phyloP scores from a whole-genome alignment of 2,797 vertebrate species.

The Lutjanus argentimaculatus region DNA sequence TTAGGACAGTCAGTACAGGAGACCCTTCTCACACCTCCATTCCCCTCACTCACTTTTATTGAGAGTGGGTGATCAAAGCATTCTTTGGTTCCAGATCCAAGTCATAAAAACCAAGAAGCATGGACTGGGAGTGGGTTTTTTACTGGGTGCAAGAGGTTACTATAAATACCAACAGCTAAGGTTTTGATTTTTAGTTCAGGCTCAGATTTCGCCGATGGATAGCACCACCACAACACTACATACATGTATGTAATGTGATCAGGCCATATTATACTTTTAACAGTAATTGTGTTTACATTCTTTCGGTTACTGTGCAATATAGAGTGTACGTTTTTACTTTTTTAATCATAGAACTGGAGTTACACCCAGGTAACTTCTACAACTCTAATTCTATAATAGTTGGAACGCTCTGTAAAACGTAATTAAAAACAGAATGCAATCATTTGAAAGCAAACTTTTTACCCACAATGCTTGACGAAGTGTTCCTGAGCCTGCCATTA shows the following conservation, averaged over 20 bases:
- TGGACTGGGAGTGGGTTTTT: slow-evolving; percentile 15
- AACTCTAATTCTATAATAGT: no score
- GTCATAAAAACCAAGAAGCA: slow-evolving; percentile 32
- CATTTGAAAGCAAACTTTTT: not conserved
- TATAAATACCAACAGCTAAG: not conserved
- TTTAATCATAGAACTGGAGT: not conserved
- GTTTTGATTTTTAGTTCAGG: not conserved
- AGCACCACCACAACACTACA: not conserved
- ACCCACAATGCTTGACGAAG: not conserved
- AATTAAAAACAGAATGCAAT: not conserved
- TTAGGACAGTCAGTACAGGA: slow-evolving; percentile 9
- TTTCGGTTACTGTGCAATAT: not conserved
- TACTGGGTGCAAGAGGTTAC: not conserved
- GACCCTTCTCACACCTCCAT: not conserved
- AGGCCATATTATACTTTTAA: not conserved
- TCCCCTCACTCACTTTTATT: slow-evolving; percentile 17
- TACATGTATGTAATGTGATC: not conserved
- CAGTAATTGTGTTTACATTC: not conserved
- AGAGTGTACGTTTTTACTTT: not conserved
- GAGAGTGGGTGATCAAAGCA: slow-evolving; percentile 38
- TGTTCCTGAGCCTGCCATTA: slow-evolving; percentile 1
- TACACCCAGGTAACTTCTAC: not conserved
- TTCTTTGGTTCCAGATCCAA: slow-evolving; percentile 41
- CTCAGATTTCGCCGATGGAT: not conserved
- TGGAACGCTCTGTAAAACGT: no score